Evolutionary conservation across 1,140 invertebrate species (phyloP).

Genomic region (Lepidurus arcticus): DNA sequence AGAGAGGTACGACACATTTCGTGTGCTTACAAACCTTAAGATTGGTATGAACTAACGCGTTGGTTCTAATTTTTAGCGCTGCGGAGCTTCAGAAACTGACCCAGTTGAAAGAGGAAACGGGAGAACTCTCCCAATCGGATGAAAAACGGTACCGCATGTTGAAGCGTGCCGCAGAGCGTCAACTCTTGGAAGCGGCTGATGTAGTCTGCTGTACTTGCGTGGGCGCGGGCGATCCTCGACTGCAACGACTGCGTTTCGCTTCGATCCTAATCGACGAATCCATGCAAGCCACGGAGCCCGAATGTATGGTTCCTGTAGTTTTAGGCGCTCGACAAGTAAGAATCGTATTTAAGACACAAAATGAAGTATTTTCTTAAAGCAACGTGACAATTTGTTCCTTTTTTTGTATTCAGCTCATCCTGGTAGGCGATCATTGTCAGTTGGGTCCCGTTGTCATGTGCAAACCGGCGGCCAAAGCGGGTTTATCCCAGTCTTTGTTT

Average conservation of each 20-base stretch:
- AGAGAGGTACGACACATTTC: slow-evolving; percentile 53
- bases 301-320: slow-evolving; percentile 98
- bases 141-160: slow-evolving; percentile 89
- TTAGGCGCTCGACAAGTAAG: slow-evolving; percentile 79
- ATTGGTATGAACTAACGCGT: too few species aligned
- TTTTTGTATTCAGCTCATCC: slow-evolving; percentile 62
- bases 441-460: slow-evolving; percentile 98
- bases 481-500: slow-evolving; percentile 94
- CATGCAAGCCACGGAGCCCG: slow-evolving; percentile 83
- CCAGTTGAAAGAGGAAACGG: slow-evolving; percentile 94
- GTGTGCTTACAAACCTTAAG: background rate
- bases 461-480: slow-evolving; percentile 95
- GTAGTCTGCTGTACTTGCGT: slow-evolving; percentile 99
- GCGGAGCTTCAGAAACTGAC: slow-evolving; percentile 92
- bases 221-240: slow-evolving; percentile 89
- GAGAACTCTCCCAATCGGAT: slow-evolving; percentile 83
- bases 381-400: background rate
- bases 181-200: slow-evolving; percentile 90
- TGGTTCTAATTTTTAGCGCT: slow-evolving; percentile 44
- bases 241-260: slow-evolving; percentile 88
- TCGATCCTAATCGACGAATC: slow-evolving; percentile 98
- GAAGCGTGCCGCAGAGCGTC: slow-evolving; percentile 86
- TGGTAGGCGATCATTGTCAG: slow-evolving; percentile 99
- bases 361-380: background rate
- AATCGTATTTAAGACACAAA: background rate